Evolutionary conservation across 1,140 invertebrate species (phyloP).

Genomic region (Musca vetustissima): DNA sequence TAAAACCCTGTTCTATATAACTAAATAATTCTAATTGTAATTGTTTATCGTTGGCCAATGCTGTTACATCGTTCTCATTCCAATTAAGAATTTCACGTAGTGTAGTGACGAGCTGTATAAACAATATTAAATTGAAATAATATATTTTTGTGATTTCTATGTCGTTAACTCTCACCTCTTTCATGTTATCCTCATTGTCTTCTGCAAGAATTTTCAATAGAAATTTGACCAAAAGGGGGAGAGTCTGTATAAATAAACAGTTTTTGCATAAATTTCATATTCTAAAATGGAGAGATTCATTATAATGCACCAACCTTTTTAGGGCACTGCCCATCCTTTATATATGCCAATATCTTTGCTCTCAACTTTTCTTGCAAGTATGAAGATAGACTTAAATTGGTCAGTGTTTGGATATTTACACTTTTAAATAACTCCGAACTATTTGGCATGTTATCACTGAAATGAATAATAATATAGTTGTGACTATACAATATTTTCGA

Average conservation of each 20-base stretch:
- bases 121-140: neutral
- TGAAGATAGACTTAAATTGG: conserved; percentile 40
- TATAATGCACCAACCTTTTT: conserved; percentile 30
- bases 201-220: conserved; percentile 43
- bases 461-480: conserved; percentile 22
- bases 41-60: conserved; percentile 32
- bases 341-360: conserved; percentile 39
- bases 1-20: conserved; percentile 40
- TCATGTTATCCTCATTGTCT: conserved; percentile 42
- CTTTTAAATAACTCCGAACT: conserved; percentile 42
- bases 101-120: conserved; percentile 39
- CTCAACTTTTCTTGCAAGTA: conserved; percentile 38
- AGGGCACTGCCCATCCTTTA: conserved; percentile 40
- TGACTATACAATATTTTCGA: no score
- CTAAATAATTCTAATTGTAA: conserved; percentile 44
- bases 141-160: neutral
- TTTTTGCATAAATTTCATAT: neutral
- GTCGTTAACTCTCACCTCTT: conserved; percentile 34
- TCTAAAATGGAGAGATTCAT: neutral
- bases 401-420: conserved; percentile 41
- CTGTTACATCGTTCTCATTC: neutral
- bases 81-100: conserved; percentile 45
- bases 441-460: conserved; percentile 42
- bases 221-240: conserved; percentile 44
- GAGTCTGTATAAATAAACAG: conserved; percentile 27